These are phyloP conservation scores for Plutomurus gul DNA, from an alignment of 1,140 invertebrate species.

Conservation along the genomic window DNA sequence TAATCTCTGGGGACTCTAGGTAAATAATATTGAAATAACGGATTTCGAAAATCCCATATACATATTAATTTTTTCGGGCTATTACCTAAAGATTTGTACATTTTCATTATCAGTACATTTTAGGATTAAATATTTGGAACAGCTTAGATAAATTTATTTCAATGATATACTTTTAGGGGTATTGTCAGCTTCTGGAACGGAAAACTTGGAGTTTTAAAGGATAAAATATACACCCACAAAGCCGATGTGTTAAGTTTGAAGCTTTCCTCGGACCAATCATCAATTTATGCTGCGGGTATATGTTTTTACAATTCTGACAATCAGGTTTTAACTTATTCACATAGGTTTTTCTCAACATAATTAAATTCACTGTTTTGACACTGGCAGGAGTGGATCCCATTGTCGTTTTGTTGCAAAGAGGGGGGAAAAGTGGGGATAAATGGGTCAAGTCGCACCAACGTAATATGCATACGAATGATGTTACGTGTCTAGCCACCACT, in stretches of 20 bases:
- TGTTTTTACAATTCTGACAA: not conserved
- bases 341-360: not conserved
- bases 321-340: not conserved
- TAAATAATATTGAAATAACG: slow-evolving; percentile 44
- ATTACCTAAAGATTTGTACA: too few relatives aligned
- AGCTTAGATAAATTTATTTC: not conserved
- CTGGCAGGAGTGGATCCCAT: slow-evolving; percentile 73
- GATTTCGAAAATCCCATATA: too few relatives aligned
- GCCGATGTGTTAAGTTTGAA: slow-evolving; percentile 76
- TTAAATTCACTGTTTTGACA: not conserved
- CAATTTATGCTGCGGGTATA: slow-evolving; percentile 71
- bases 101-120: not conserved
- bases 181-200: slow-evolving; percentile 87
- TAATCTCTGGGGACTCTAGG: slow-evolving; percentile 86
- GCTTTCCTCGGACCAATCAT: slow-evolving; percentile 71
- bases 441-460: slow-evolving; percentile 82
- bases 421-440: slow-evolving; percentile 61
- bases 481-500: slow-evolving; percentile 69
- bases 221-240: slow-evolving; percentile 74
- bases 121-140: not conserved
- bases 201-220: slow-evolving; percentile 72
- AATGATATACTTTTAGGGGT: slow-evolving; percentile 63
- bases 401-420: slow-evolving; percentile 66
- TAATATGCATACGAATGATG: slow-evolving; percentile 81
- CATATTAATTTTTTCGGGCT: too few relatives aligned